Base-by-base conservation (phyloP, 2,797 vertebrate species). In the Linurgus olivaceus region DNA sequence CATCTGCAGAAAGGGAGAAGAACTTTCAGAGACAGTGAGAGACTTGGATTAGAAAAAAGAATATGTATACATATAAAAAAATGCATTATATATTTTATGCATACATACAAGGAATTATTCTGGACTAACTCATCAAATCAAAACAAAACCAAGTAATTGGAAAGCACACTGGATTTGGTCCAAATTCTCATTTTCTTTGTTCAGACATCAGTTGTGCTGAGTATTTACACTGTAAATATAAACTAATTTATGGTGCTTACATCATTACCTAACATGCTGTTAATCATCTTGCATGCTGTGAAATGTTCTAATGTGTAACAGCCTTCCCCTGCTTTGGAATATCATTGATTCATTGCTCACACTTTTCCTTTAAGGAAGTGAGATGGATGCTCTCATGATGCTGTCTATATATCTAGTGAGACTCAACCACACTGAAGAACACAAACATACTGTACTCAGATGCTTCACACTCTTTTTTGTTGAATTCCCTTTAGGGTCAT, bases 161-260 rank as follows among this genome's bases (percentile, higher is more conserved):
- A 96, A 95, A 90, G 10, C n/a, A 85, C 10, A 29, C 37, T 88
- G 80, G 65, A 86, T 68, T 88, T 48, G 21, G 17, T 85, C 68
- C 90, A 97, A 86, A 94, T 71, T 47, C 63, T 76, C 44, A 58
- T 86, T 93, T 86, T 94, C 91, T 96, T 96, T 96, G 85, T 95
- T 97, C 80, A 94, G 86, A 62, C 13, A 88, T 84, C 66, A 90
- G 23, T 47, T 86, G 68, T 95, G 50, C 42, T 81, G 72, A 90
- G 50, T 97, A 97, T 96, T 97, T 96, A 96, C 94, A 95, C 44
- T 96, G 74, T n/a, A 82, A 96, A 96, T 58, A 65, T 96, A 97
- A 97, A 96, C 81, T 91, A 92, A 95, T 96, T 96, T 88, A 86
- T 65, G 79, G 85, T 84, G 95, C 91, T 97, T 97, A 96, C 94